Percentiles rank a stretch among this genome's conserved stretches.
Evolutionary conservation across 2,797 vertebrate genomes (phyloP).

Genomic region (Notamacropus eugenii): DNA sequence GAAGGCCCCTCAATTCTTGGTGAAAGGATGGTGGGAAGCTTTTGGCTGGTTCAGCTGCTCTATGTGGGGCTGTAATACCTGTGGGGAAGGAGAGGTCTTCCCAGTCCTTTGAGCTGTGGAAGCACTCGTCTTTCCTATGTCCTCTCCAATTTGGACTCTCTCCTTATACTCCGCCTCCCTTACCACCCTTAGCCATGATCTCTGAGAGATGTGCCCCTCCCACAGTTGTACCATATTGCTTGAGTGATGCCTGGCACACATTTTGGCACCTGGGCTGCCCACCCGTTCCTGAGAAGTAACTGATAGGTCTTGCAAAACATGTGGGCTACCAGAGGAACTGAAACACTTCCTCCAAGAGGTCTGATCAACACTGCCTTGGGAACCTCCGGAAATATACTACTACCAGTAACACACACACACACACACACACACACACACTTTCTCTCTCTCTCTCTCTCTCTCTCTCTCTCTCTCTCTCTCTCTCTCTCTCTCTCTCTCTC

Average conservation of each 20-base stretch:
- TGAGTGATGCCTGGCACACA: not conserved
- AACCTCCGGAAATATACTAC: not conserved
- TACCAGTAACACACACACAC: too few species aligned
- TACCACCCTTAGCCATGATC: not conserved
- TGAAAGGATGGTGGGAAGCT: not conserved
- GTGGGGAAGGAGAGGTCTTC: not conserved
- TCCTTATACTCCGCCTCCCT: accelerated
- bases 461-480: too few species aligned
- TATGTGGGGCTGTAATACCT: not conserved
- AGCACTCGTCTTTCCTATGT: not conserved
- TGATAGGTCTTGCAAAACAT: not conserved
- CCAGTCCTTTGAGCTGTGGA: not conserved
- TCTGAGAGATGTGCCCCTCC: not conserved
- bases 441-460: too few species aligned
- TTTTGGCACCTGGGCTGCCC: not conserved
- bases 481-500: too few species aligned
- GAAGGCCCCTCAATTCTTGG: not conserved
- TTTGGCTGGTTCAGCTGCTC: not conserved
- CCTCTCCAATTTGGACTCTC: not conserved
- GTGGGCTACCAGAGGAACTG: not conserved
- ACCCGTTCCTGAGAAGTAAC: not conserved
- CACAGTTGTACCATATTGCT: not conserved
- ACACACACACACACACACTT: too few species aligned
- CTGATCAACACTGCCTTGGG: not conserved
- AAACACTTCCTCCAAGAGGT: not conserved